Evolutionary conservation across 2,888 invertebrate genomes (phyloP).

Genomic region (Tupiocoris notatus): DNA sequence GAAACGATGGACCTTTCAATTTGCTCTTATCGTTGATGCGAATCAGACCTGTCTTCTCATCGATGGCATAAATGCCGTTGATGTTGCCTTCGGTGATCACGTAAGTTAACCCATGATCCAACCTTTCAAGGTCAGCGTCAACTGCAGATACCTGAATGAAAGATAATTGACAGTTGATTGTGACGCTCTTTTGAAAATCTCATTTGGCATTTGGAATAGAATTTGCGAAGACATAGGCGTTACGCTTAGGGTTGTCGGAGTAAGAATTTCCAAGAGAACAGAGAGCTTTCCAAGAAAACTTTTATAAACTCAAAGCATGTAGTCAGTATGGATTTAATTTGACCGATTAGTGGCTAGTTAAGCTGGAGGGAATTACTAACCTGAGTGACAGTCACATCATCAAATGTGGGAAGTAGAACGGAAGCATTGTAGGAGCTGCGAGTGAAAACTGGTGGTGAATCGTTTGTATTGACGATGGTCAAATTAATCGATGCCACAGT

Average conservation of each 20-base stretch:
- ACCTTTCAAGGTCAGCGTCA: constrained; percentile 20
- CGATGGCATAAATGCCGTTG: constrained; percentile 69
- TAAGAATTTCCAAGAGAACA: too few species aligned
- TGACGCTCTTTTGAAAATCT: too few species aligned
- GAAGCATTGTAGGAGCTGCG: constrained; percentile 71
- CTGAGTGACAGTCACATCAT: constrained; percentile 69
- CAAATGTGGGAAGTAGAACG: constrained; percentile 76
- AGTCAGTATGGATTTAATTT: too few species aligned
- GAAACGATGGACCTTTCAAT: constrained; percentile 56
- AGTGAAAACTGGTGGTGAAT: constrained; percentile 79
- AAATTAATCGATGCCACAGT: constrained; percentile 77
- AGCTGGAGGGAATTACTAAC: too few species aligned
- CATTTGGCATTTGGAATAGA: too few species aligned
- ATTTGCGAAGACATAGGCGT: too few species aligned
- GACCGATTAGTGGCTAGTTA: too few species aligned
- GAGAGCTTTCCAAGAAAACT: too few species aligned
- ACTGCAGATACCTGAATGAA: constrained; percentile 6
- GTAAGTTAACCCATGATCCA: constrained; percentile 43
- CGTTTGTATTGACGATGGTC: constrained; percentile 77
- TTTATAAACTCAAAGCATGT: too few species aligned
- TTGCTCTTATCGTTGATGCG: constrained; percentile 64
- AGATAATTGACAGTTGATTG: background rate
- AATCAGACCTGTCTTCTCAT: constrained; percentile 66
- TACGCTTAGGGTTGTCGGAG: too few species aligned
- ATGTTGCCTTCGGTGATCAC: constrained; percentile 82